Evolutionary conservation across 2,797 vertebrate genomes (phyloP), one percentile per base, ranked within the genome.

Genomic region (Enteromius unitaeniatus): DNA sequence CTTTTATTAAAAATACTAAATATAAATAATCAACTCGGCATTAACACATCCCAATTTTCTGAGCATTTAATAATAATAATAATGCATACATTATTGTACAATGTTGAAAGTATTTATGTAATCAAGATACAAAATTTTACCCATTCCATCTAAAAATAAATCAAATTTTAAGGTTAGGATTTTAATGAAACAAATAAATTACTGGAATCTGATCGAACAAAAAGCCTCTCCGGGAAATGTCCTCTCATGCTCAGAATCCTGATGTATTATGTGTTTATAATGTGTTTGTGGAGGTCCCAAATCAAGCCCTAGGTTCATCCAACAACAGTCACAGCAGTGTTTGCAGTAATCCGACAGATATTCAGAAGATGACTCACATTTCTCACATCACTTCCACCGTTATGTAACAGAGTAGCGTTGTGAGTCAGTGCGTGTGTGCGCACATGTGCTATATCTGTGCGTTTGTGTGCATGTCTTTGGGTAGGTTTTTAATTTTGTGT

Each of bases 361-460:
- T 78, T 68, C 74, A 62, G 26, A 62, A 67, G 65, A 73, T 83
- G 70, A 86, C 76, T 84, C 67, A 4, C 11, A 42, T 67, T 80
- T 68, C 42, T 68, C 64, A 26, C 80, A 70, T 85, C 69, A 76
- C 62, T 82, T 85, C n/a, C 40, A 40, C 21, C 14, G 11, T 78
- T 86, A 85, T 78, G 51, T 81, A 83, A 85, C 64, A 17, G 19
- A 40, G 42, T 72, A 60, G 78, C n/a, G 6, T 67, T 51, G 53
- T 68, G 81, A 45, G 28, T 68, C 15, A 6, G 60, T 75, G 15
- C n/a, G 9, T 76, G 14, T 37, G 34, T 76, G 4, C 2, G 1
- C 28, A 15, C 19, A 42, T 51, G 45, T 81, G 5, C 14, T 69
- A 31, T 23, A 19, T 67, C 21, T 70, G 79, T 23, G 26, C 49